Evolutionary conservation across 2,888 invertebrate genomes (phyloP).

Genomic region (Ypsolopha sequella): DNA sequence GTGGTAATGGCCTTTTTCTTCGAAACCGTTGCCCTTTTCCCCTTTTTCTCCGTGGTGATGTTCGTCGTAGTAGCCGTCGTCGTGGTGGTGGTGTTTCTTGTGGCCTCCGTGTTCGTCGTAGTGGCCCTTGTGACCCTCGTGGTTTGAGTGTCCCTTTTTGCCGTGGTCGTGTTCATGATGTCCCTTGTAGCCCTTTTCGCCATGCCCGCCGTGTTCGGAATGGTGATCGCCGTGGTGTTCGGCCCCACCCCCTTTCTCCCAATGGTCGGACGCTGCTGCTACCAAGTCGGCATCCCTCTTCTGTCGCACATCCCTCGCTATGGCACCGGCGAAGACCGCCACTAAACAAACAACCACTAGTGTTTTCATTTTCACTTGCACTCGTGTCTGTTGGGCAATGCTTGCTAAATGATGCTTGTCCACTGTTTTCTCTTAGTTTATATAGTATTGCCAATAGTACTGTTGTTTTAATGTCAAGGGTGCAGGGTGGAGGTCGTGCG

Average conservation of each 20-base stretch:
- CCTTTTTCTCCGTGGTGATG: conserved; percentile 76
- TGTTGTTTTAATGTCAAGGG: conserved; percentile 58
- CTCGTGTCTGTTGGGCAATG: conserved; percentile 42
- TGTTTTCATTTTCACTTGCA: conserved; percentile 44
- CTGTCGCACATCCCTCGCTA: conserved; percentile 60
- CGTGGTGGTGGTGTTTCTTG: conserved; percentile 74
- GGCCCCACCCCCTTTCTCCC: conserved; percentile 72
- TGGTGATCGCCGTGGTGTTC: conserved; percentile 74
- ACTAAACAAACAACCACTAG: conserved; percentile 41
- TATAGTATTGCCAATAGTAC: conserved; percentile 62
- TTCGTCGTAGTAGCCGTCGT: conserved; percentile 75
- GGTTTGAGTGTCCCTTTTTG: conserved; percentile 78
- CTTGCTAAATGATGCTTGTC: conserved; percentile 62
- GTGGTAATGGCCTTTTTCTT: conserved; percentile 77
- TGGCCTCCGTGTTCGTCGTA: conserved; percentile 73
- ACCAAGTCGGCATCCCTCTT: conserved; percentile 60
- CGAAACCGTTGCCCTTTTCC: conserved; percentile 68
- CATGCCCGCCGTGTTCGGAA: conserved; percentile 74
- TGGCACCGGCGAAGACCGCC: conserved; percentile 46
- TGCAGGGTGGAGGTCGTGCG: conserved; percentile 39
- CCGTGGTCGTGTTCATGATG: conserved; percentile 76
- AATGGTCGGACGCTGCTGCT: conserved; percentile 57
- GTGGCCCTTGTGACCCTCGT: conserved; percentile 72
- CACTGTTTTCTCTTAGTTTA: conserved; percentile 47
- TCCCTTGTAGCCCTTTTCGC: conserved; percentile 78